Conservation (phyloP, 1,140 invertebrate species). For the Cotesia chilonis region DNA sequence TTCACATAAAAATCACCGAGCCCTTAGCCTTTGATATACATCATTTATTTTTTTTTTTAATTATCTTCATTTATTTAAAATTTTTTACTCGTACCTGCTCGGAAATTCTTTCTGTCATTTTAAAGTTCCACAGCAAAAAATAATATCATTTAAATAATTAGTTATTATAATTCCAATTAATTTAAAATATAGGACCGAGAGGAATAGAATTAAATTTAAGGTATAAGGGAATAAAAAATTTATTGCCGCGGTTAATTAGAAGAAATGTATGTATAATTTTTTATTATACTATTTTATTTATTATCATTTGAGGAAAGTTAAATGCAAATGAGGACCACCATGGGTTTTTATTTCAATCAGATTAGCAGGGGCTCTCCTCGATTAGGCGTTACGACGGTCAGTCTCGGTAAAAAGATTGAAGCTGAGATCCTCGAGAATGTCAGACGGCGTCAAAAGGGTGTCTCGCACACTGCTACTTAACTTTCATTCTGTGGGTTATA, state of each 20-base stretch:
- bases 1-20: constrained; percentile 7
- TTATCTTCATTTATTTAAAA: background rate
- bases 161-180: too few species aligned
- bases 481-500: background rate
- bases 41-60: constrained; percentile 14
- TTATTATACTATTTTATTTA: background rate
- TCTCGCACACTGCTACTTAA: constrained; percentile 12
- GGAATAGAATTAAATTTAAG: too few species aligned
- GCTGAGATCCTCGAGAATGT: background rate
- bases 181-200: too few species aligned
- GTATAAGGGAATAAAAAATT: too few species aligned
- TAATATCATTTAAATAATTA: too few species aligned
- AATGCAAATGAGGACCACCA: constrained; percentile 38
- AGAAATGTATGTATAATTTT: background rate
- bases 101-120: background rate
- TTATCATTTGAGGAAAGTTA: constrained; percentile 14
- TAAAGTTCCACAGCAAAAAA: too few species aligned
- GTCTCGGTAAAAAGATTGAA: background rate
- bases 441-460: constrained; percentile 16
- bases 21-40: background rate
- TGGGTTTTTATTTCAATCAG: constrained; percentile 13
- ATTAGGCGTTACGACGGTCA: constrained; percentile 6
- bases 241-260: too few species aligned
- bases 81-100: background rate
- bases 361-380: constrained; percentile 2